Evolutionary conservation across 1,140 invertebrate genomes (phyloP), one percentile per base, ranked within the genome.

Genomic region (Drosophila pseudoobscura): DNA sequence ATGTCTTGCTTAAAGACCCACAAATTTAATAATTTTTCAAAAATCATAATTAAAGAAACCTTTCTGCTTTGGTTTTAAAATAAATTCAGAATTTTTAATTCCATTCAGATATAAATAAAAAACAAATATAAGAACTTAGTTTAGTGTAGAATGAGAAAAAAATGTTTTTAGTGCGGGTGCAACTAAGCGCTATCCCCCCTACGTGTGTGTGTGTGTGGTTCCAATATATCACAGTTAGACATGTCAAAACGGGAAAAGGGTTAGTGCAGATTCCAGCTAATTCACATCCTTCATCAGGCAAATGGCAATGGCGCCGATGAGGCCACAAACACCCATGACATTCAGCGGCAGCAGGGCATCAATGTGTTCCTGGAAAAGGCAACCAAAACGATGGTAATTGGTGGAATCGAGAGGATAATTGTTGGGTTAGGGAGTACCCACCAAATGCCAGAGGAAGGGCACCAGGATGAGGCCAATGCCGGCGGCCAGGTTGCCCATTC

Each of bases 401-500:
- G 8, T 6, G 39, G 11, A 2, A 35, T 22, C n/a, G 57, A n/a
- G 46, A 17, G 15, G n/a, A 20, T 26, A 26, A 26, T 26, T 26
- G 24, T 0, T 20, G 44, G 24, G n/a, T 0, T 26, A 26, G 45
- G 1, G 4, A 58, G 35, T 90, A 93, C 57, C 94, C 92, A 95
- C 95, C 93, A 95, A 90, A 80, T 94, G 93, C 94, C 95, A 96
- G 58, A 96, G 91, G 80, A 94, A 95, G 6, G 95, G 95, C 13
- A 95, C 94, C 43, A 94, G 92, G 71, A 95, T 95, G 2, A 96
- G 91, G 1, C 93, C 95, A 3, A 95, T 91, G n/a, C 95, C 95
- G 2, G 95, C 94, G 13, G 95, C 92, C 43, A 95, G 92, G 80
- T 95, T 95, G 61, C 94, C 95, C 41, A 94, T 93, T 5, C 95